Conservation (phyloP, 2,797 vertebrate species). For the Podarcis lilfordi region DNA sequence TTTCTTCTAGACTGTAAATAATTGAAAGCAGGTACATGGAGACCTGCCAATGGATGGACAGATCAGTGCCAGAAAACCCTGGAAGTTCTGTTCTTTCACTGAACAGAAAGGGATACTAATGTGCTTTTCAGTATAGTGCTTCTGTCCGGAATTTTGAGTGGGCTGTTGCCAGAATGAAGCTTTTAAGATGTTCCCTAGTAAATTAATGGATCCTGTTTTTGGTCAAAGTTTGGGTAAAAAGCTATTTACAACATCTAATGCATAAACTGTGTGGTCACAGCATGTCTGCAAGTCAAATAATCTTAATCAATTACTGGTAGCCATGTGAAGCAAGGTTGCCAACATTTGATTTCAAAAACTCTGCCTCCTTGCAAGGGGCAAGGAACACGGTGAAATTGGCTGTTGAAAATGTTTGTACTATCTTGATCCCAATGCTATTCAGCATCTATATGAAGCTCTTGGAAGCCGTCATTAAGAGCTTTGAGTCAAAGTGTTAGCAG, state of each 20-base stretch:
- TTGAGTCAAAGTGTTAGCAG: no score
- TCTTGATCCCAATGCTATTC: no score
- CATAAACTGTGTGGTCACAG: background rate
- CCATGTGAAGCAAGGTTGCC: background rate
- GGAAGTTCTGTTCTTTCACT: background rate
- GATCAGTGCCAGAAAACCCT: slow-evolving; percentile 18
- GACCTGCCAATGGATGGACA: slow-evolving; percentile 25
- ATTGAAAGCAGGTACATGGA: slow-evolving; percentile 41
- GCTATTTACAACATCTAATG: background rate
- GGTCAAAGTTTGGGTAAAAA: background rate
- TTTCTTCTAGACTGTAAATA: slow-evolving; percentile 24
- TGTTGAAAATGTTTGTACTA: background rate
- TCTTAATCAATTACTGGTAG: background rate
- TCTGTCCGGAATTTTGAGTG: background rate
- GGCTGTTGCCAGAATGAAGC: background rate
- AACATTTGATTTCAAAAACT: background rate
- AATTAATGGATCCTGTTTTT: background rate
- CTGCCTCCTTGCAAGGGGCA: background rate
- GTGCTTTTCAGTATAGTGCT: slow-evolving; percentile 2
- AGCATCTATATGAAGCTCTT: no score
- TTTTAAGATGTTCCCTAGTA: slow-evolving; percentile 23
- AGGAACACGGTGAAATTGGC: background rate
- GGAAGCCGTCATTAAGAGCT: no score
- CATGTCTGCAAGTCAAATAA: background rate
- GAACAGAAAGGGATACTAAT: background rate